Evolutionary conservation across 2,113 vertebrate species (phyloP), one percentile per base, ranked within the genome.

Genomic region (Mesoclemmys tuberculata): DNA sequence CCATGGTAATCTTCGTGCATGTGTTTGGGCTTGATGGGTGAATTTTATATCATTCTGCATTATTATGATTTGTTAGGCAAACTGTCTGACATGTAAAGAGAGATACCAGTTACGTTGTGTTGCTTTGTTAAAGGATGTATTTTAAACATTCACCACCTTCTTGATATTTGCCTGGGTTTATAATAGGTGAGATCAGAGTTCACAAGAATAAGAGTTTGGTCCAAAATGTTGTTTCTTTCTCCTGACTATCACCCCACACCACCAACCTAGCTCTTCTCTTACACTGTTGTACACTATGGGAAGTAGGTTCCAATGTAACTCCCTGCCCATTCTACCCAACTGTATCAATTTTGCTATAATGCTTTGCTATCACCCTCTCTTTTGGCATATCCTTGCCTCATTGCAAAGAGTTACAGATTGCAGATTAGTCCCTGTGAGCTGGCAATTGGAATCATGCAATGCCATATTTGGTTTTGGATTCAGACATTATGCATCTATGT

Each of bases 21-120:
- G 95, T 91, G 83, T 97, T 96, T 96, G 97, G 96, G 96, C 95
- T 96, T 49, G 88, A 97, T 96, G 97, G 96, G 96, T 90, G 95
- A 97, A 93, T 97, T 96, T 94, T 95, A 88, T 96, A 91, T 97
- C 95, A 80, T 96, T 97, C 92, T 95, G 93, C 90, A 82, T 94
- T 56, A 84, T 94, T 93, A 96, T 94, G 97, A 97, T 97, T 96
- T 97, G 97, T 97, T 97, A 96, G 97, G 96, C 79, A 92, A 97
- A 97, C 97, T 91, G 83, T 92, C 92, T 97, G 94, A 94, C 92
- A 55, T 2, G 19, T 95, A 86, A 90, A 86, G 86, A 46, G 84
- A 97, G 96, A 93, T 64, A 80, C 89, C 84, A 86, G 88, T 92
- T 97, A 95, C 93, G 96, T 91, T 96, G 89, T 95, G 96, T 97